Evolutionary conservation across 2,888 invertebrate genomes (phyloP), one percentile per base, ranked within the genome.

Genomic region (Isoperla grammatica): DNA sequence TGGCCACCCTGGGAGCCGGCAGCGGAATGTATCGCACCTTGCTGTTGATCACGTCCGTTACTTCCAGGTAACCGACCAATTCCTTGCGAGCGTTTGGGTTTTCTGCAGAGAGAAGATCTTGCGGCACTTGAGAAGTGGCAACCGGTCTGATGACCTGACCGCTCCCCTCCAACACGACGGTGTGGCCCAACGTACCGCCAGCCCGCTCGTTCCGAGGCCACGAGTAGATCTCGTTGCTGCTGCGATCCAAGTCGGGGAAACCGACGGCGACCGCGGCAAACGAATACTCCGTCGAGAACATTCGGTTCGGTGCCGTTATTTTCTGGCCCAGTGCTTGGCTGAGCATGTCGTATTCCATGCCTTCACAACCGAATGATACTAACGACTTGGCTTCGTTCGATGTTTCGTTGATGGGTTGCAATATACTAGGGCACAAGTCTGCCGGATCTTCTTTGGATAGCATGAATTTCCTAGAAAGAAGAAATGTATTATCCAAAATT

Each of bases 21-120:
- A 83, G 73, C 1, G 80, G 76, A 19, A 83, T 70, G 66, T 81
- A 83, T 56, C 79, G 73, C 12, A 80, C 69, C 61, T 74, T 77
- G 12, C 74, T 73, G 60, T 72, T 72, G 4, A 72, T 69, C 2
- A 76, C 64, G 69, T 84, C 81, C 19, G 78, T 73, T n/a, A 82
- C 74, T 70, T 81, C 80, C 49, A 81, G 69, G 66, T 75, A 81
- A 13, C 76, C 75, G 39, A 71, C 64, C 1, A 53, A 65, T 37
- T 45, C 64, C 67, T 65, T 2, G 69, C 69, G 15, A 19, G 17
- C 11, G 2, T 23, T 55, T 13, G 49, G 13, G 12, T 43, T 39
- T 4, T 42, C 53, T 13, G 56, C 59, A 42, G 46, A 17, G 37
- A 53, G 13, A 6, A 62, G 46, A 12, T 68, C 62, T 56, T 66